Evolutionary conservation across 2,113 vertebrate genomes (phyloP).

Genomic region (Hydropotes inermis): DNA sequence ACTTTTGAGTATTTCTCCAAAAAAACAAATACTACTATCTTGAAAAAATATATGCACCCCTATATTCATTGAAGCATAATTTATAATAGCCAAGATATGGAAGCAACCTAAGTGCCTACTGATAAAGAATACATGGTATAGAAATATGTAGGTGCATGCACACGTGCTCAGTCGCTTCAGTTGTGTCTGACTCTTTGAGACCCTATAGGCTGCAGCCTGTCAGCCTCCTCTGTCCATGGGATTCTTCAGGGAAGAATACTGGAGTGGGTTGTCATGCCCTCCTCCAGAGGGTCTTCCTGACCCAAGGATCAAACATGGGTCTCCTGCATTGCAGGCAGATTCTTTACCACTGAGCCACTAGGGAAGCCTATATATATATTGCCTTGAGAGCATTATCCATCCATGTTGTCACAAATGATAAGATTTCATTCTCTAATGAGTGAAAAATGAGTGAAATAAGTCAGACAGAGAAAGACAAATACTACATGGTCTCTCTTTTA

Average conservation of each 20-base stretch:
- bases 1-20: background rate
- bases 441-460: background rate
- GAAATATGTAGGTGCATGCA: background rate
- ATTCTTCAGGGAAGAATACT: background rate
- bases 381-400: no score
- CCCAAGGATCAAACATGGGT: background rate
- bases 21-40: background rate
- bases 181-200: background rate
- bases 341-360: background rate
- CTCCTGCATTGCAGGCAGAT: background rate
- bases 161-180: accelerated
- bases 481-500: background rate
- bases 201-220: background rate
- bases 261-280: background rate
- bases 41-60: background rate
- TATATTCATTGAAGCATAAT: background rate
- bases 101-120: background rate
- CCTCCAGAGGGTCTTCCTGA: background rate
- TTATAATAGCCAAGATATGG: background rate
- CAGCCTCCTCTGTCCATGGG: background rate
- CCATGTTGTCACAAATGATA: no score
- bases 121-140: background rate
- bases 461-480: background rate
- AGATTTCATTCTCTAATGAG: no score
- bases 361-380: background rate